Evolutionary conservation across 1,140 invertebrate genomes (phyloP).

Genomic region (Ptiloglossa arizonensis): DNA sequence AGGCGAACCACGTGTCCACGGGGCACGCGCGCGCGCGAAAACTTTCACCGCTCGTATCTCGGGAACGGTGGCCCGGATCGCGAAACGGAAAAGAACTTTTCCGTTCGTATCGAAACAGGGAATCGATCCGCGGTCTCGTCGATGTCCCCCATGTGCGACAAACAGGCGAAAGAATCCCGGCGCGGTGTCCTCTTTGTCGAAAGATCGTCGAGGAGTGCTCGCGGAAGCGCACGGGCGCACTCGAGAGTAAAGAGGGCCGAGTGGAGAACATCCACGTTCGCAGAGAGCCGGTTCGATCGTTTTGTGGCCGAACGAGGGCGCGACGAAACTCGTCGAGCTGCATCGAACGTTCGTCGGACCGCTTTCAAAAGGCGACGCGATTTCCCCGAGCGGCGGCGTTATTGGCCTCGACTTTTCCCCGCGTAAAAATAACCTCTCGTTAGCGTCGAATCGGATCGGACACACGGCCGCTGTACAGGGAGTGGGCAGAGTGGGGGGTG

Average conservation of each 20-base stretch:
- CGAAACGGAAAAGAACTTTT: no score
- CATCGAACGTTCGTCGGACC: constrained; percentile 1
- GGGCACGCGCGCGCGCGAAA: no score
- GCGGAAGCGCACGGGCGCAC: constrained; percentile 13
- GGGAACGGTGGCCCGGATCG: no score
- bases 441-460: constrained; percentile 29
- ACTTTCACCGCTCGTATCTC: no score
- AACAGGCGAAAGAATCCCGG: no score
- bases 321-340: neutral
- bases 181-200: constrained; percentile 64
- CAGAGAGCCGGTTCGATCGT: constrained; percentile 32
- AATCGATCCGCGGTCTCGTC: no score
- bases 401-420: neutral
- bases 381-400: neutral
- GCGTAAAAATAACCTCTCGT: constrained; percentile 42
- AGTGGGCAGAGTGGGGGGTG: no score
- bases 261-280: constrained; percentile 39
- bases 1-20: no score
- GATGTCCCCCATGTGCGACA: no score
- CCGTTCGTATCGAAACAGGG: no score
- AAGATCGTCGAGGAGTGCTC: constrained; percentile 57
- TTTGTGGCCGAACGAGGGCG: neutral
- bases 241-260: constrained; percentile 3
- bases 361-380: neutral
- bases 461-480: no score